Percentiles rank a stretch among this genome's conserved stretches.
Evolutionary conservation across 2,113 vertebrate genomes (phyloP).

Genomic region (Leucosticte australis): DNA sequence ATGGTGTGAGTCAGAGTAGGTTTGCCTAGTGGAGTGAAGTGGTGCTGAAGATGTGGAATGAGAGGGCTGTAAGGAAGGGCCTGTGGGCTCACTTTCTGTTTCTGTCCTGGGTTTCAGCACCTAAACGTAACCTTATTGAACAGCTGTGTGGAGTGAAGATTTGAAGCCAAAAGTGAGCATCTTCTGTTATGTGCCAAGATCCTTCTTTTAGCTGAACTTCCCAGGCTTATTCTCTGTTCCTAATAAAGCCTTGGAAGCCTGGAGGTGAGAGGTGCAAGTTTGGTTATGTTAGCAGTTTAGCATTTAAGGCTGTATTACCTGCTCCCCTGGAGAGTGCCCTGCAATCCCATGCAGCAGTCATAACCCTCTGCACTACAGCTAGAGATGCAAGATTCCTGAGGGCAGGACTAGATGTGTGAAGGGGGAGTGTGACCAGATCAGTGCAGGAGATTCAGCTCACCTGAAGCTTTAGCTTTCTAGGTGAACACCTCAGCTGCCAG

Average conservation of each 20-base stretch:
- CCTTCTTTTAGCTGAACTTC: background rate
- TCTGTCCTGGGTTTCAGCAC: background rate
- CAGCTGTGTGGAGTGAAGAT: background rate
- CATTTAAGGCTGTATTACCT: background rate
- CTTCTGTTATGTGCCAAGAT: background rate
- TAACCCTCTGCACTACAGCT: background rate
- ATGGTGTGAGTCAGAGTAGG: background rate
- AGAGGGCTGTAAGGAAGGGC: background rate
- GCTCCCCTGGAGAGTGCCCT: background rate
- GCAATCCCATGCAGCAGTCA: background rate
- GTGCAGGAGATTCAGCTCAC: background rate
- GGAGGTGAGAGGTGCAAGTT: background rate
- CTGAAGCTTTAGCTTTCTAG: background rate
- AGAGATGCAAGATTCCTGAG: background rate
- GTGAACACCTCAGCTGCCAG: background rate
- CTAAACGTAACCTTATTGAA: background rate
- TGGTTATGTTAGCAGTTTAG: background rate
- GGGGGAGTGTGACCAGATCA: background rate
- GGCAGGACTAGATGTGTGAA: rapidly evolving
- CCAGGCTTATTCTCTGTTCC: background rate
- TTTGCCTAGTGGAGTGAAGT: background rate
- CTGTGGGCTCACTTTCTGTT: background rate
- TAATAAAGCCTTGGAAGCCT: background rate
- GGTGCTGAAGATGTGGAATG: background rate
- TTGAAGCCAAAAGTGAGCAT: background rate